phyloP scores from a whole-genome alignment of 2,113 vertebrate genomes.

The Gadus macrocephalus region DNA sequence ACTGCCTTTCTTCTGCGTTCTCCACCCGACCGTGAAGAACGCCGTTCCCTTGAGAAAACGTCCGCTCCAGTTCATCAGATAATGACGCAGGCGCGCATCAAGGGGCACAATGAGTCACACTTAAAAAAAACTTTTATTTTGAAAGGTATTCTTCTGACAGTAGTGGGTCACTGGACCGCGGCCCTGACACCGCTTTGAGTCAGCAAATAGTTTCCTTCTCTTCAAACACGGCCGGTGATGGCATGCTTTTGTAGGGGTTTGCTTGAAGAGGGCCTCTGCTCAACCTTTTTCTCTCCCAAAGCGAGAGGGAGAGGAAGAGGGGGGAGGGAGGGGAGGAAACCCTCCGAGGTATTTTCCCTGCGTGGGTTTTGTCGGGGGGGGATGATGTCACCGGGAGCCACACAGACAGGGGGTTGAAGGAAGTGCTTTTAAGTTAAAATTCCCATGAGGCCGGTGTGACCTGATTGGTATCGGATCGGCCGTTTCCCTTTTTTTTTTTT shows the following conservation, averaged over 20 bases:
- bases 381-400: conserved; percentile 37
- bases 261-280: background rate
- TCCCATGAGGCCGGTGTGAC: too few species aligned
- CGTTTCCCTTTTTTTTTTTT: too few species aligned
- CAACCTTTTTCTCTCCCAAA: conserved; percentile 23
- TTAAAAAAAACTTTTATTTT: conserved; percentile 15
- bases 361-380: background rate
- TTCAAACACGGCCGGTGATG: background rate
- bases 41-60: conserved; percentile 13
- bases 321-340: conserved; percentile 39
- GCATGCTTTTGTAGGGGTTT: conserved; percentile 53
- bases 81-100: conserved; percentile 35
- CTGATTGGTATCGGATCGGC: too few species aligned
- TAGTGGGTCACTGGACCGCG: conserved; percentile 27
- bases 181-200: conserved; percentile 49
- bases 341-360: conserved; percentile 51
- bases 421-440: too few species aligned
- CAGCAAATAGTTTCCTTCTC: conserved; percentile 43
- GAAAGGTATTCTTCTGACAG: background rate
- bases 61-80: conserved; percentile 41
- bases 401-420: too few species aligned
- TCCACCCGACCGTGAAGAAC: background rate
- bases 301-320: conserved; percentile 29
- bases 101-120: conserved; percentile 41
- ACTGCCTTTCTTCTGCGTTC: background rate